Base-by-base conservation (phyloP, 2,888 invertebrate genomes). In the Allolobophora icterica region DNA sequence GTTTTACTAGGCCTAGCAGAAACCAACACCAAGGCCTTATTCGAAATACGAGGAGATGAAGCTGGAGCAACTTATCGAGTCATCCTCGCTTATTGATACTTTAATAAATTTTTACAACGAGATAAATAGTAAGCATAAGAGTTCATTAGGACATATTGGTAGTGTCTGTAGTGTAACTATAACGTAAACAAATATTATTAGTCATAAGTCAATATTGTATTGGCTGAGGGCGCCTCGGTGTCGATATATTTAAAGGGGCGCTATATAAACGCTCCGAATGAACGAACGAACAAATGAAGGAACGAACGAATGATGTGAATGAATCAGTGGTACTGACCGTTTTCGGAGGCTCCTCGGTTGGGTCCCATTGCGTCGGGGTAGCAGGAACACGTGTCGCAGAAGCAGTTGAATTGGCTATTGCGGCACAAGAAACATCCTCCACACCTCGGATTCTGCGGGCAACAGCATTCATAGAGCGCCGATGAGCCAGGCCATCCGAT, bases 361-460 rank as follows among this genome's bases (percentile, higher is more conserved):
- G 33, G 38, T n/a, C 15, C n/a, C 34, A 33, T 38, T 30, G 21
- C 89, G 52, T 91, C 89, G 1, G 91, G 83, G 58, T 91, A 91
- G 40, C 91, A 91, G 84, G 91, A 90, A 38, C 91, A 91, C 11
- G 33, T 33, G 89, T 91, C 89, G 71, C 91, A 91, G 83, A 90
- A 91, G 89, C 91, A 91, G 89, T 58, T 89, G 89, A 45, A 91
- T 11, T 89, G 52, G 33, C 17, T 58, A 84, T 91, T 91, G 15
- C 83, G 42, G 71, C 91, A 91, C n/a, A 58, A 58, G 83, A 71
- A 91, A 52, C 91, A 89, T 24, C 84, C 83, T 24, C n/a, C 52
- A 40, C 91, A 91, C 21, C 33, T 58, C 38, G 91, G 91, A 42
- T 91, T 91, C 21, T 91, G 83, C 40, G 71, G 91, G 33, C 91